Evolutionary conservation across 2,888 invertebrate species (phyloP).

Genomic region (Oscheius sp.): DNA sequence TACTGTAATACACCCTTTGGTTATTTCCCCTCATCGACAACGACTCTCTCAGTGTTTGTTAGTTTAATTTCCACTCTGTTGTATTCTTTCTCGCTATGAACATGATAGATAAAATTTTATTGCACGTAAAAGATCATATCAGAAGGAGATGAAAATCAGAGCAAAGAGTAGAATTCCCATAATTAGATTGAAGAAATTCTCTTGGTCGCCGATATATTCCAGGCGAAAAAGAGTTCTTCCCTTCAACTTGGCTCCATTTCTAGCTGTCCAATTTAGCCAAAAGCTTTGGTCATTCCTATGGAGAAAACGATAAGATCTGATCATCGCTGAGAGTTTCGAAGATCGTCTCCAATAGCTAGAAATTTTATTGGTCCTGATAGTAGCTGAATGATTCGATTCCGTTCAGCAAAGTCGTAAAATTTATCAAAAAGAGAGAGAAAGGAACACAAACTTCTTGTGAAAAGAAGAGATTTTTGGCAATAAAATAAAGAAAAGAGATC

Average conservation of each 20-base stretch:
- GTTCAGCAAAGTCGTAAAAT: too few relatives aligned
- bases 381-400: too few relatives aligned
- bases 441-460: too few relatives aligned
- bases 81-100: too few relatives aligned
- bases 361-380: background rate
- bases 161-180: too few relatives aligned
- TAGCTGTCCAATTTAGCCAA: conserved; percentile 52
- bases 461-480: background rate
- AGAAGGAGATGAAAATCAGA: too few relatives aligned
- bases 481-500: background rate
- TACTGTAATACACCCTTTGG: too few relatives aligned
- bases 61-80: too few relatives aligned
- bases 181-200: conserved; percentile 46
- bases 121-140: too few relatives aligned
- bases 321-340: conserved; percentile 47
- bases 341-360: conserved; percentile 43
- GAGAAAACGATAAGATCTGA: conserved; percentile 47
- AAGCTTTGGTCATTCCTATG: conserved; percentile 52
- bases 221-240: conserved; percentile 35
- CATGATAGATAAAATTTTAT: too few relatives aligned
- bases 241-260: conserved; percentile 49
- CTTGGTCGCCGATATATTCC: conserved; percentile 46
- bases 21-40: too few relatives aligned
- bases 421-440: background rate
- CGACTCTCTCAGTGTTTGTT: too few relatives aligned